Conservation (phyloP, 2,797 vertebrate species). For the Hypotaenidia philippensis region DNA sequence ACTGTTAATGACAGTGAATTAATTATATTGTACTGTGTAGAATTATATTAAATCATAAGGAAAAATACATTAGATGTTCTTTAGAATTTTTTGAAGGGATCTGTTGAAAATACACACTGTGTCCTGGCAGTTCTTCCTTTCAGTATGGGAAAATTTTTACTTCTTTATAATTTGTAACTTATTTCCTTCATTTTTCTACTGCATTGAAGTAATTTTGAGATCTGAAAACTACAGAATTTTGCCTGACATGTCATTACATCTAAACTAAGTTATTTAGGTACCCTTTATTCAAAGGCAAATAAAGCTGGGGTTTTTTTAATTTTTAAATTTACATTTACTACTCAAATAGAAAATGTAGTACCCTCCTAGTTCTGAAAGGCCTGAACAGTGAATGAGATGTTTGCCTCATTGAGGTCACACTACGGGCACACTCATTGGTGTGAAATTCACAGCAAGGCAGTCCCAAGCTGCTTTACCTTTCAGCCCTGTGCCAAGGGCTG, state of each 20-base stretch:
- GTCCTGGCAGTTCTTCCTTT: not conserved
- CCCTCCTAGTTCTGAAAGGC: too few species aligned
- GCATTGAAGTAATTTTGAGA: fast-evolving
- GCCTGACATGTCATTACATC: not conserved
- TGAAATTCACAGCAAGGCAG: not conserved
- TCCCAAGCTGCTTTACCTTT: not conserved
- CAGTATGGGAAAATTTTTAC: not conserved
- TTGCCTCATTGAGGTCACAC: not conserved
- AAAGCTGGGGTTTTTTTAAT: not conserved
- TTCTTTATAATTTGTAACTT: fast-evolving
- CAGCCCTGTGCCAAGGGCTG: not conserved
- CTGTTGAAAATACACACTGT: not conserved
- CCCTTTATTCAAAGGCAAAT: not conserved
- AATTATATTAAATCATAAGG: not conserved
- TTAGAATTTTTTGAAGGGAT: not conserved
- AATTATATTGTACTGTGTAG: not conserved
- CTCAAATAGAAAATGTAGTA: too few species aligned
- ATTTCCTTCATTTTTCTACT: not conserved
- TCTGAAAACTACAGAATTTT: not conserved
- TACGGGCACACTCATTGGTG: fast-evolving
- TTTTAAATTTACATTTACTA: not conserved
- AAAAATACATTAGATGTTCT: not conserved
- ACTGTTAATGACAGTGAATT: not conserved
- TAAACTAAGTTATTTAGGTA: too few species aligned
- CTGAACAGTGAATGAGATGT: too few species aligned